Base-by-base conservation (phyloP, 92 coral and sea anemone genomes). In the Palythoa grandis region DNA sequence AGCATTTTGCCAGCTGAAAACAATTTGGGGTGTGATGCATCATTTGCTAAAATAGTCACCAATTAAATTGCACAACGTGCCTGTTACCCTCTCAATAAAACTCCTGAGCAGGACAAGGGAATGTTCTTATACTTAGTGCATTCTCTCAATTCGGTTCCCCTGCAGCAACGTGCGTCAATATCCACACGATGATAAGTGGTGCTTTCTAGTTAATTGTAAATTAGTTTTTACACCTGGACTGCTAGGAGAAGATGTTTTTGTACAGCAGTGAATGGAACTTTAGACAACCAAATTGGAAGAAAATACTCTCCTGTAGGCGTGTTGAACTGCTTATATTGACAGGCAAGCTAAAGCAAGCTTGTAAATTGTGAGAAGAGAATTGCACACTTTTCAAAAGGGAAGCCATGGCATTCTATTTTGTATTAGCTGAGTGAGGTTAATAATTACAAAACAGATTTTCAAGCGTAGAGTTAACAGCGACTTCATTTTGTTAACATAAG, bases 211-310 rank as follows among this genome's bases (percentile, higher is more conserved):
- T 53, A 48, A 61, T 71, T 65, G 70, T 52, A 63, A 19, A 65
- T 80, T 69, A 50, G 43, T 38, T 24, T 52, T 61, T 94, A 92
- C 98, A 94, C 98, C 98, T 94, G 98, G 95, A 90, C 98, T 48
- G 75, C 98, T 94, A 94, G 98, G 98, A 94, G 93, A 86, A 86
- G 68, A 54, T 38, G 54, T 75, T 87, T 82, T 78, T 79, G 72
- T 88, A 87, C 91, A 93, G 92, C 85, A 47, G 74, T 69, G 88
- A 86, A 93, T 92, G 88, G 75, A 86, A 86, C 88, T 86, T 90
- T 90, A 91, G 88, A 69, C 74, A 61, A 54, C 79, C 72, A 72
- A 83, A 77, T 16, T 57, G 53, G 52, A 54, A 20, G 22, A 38
- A 40, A 29, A 57, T 17, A 22, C 17, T 16, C 15, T 20, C 37